Conservation (phyloP, 2,113 vertebrate species). For the Columba livia region DNA sequence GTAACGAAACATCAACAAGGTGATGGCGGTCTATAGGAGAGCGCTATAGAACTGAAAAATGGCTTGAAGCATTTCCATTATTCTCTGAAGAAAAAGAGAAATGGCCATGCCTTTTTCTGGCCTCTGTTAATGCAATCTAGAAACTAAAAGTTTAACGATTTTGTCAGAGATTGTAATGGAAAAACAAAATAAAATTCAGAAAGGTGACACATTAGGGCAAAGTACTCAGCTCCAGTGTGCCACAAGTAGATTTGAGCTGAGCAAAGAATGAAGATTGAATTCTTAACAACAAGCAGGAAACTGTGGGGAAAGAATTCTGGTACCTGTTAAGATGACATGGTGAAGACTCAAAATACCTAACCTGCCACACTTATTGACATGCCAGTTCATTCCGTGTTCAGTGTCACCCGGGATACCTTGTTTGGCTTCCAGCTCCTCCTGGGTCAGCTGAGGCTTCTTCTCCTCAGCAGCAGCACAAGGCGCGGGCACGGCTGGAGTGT, state of each 20-base stretch:
- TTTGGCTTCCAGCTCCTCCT: conserved; percentile 95
- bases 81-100: not conserved
- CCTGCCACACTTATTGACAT: not conserved
- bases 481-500: conserved; percentile 42
- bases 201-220: not conserved
- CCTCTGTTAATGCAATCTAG: not conserved
- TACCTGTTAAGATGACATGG: not conserved
- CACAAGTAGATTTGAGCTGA: not conserved
- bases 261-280: not conserved
- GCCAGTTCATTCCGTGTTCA: not conserved
- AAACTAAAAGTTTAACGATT: not conserved
- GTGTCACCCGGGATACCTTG: conserved; percentile 81
- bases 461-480: conserved; percentile 79
- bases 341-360: not conserved
- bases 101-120: not conserved
- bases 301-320: not conserved
- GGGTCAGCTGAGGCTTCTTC: conserved; percentile 87
- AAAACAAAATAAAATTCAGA: not conserved
- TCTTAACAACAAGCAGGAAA: not conserved
- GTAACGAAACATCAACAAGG: not conserved
- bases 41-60: not conserved
- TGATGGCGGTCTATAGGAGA: not conserved
- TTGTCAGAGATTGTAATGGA: not conserved
- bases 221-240: not conserved
- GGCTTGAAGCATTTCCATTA: not conserved